A percentile compares a stretch with the other conserved stretches of the same genome.
Conservation (phyloP, 2,888 invertebrate species). For the Drosophila flavopinicola region DNA sequence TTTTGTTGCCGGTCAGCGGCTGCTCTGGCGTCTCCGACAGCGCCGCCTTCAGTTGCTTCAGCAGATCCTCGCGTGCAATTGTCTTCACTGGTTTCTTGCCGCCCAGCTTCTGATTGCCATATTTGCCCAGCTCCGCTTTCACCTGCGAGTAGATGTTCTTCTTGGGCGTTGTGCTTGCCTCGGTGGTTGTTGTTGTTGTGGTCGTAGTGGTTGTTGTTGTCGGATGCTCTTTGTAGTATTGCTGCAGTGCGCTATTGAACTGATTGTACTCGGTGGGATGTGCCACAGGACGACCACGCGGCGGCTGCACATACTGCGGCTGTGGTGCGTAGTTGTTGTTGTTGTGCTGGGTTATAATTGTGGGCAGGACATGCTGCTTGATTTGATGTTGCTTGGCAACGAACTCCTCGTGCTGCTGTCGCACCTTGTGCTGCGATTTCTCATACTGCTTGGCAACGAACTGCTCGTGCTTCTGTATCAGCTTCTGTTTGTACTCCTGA, state of each 20-base stretch:
- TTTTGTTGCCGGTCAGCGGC: constrained; percentile 87
- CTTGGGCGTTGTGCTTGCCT: constrained; percentile 85
- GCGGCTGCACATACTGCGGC: constrained; percentile 79
- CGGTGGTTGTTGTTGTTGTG: constrained; percentile 86
- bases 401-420: constrained; percentile 89
- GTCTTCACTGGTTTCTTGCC: constrained; percentile 85
- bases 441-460: constrained; percentile 92
- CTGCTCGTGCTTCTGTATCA: constrained; percentile 91
- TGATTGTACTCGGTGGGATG: constrained; percentile 87
- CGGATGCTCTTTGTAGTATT: constrained; percentile 89
- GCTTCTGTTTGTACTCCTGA: constrained; percentile 89
- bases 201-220: constrained; percentile 89
- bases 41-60: constrained; percentile 90
- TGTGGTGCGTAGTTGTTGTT: constrained; percentile 78
- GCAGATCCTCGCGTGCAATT: constrained; percentile 88
- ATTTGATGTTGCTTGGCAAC: constrained; percentile 89
- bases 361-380: constrained; percentile 83
- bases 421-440: constrained; percentile 90
- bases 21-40: constrained; percentile 88
- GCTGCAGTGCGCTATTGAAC: constrained; percentile 88
- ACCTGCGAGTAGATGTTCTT: constrained; percentile 87
- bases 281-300: constrained; percentile 84
- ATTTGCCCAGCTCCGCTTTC: constrained; percentile 85
- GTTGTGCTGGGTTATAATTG: constrained; percentile 84
- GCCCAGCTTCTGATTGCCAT: constrained; percentile 64